Base-by-base conservation (phyloP, 2,113 vertebrate species). In the Emydura subglobosa region DNA sequence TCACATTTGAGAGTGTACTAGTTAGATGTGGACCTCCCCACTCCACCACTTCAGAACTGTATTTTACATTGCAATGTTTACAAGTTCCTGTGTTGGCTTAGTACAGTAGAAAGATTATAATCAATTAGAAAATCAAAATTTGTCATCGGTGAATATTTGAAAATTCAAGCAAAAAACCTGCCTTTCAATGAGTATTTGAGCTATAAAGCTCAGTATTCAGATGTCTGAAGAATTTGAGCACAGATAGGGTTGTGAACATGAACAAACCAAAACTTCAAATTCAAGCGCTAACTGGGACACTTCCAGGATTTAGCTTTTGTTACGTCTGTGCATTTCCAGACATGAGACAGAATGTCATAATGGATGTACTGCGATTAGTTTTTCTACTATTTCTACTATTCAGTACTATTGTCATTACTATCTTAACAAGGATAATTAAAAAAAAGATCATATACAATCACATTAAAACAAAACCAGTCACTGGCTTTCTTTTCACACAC, bases 201-300 rank as follows among this genome's bases (percentile, higher is more conserved):
- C 17, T 3, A 47, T 76, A 44, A 47, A 21, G 1, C 44, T 57
- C 34, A 72, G 19, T 31, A 21, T 9, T 53, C 2, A 1, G 9
- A 2, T 1, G n/a, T 61, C 61, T n/a, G 59, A 83, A 2, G 19
- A 76, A 42, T 76, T 7, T 76, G 39, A 49, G 27, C n/a, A 65
- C 47, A 79, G 8, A 0, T 19, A 74, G 0, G 5, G 17, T 44
- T 44, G 31, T 0, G 1, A 3, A 10, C 6, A 8, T 49, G 14
- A 9, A 22, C 17, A 89, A 89, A 81, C 31, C 61, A 68, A 68
- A 68, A 68, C 34, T 27, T 80, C 27, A 42, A 29, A 87, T 80
- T 85, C 31, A 76, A 27, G 49, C 0, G 1, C 17, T 51, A 76
- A 86, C 55, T 0, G 11, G 19, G 27, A 53, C 7, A 7, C 17